Evolutionary conservation across 2,797 vertebrate genomes (phyloP), one percentile per base, ranked within the genome.

Genomic region (Rhinogobio ventralis): DNA sequence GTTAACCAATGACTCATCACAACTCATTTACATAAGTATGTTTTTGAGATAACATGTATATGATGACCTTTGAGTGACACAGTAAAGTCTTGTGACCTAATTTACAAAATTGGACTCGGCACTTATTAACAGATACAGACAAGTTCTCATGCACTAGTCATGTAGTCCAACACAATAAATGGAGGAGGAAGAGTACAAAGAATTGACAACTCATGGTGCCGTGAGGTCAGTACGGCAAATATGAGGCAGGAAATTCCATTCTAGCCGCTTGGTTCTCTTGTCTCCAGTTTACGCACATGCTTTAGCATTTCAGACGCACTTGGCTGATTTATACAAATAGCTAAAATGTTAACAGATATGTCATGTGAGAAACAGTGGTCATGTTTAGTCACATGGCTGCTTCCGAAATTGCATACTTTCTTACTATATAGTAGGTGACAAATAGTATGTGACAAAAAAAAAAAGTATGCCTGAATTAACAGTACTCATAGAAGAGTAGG

Each of bases 181-280:
- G 19, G 57, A 74, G 81, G 20, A 75, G 53, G 5, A n/a, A 49
- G n/a, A 39, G 36, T 33, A 45, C 53, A 25, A 68, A 33, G 57
- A 82, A 36, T 28, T 45, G 0, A 33, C 3, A 88, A 33, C 71
- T 46, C 55, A 39, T 79, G 10, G 81, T 60, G 82, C 23, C 46
- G 6, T 25, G 51, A 77, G 23, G 74, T 60, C 75, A 80, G 71
- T 53, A 45, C 79, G 28, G 77, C 17, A 90, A 90, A 88, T 82
- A 91, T 90, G 84, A 77, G 69, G 88, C 84, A 92, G 89, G 90
- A 93, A 92, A 93, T 90, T 85, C 82, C 90, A 89, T 30, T 87
- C 66, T 51, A 78, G 86, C 71, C 69, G 39, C 69, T 30, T 28
- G 53, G 51, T 39, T 20, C 4, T 39, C 25, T 13, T 23, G 20